Evolutionary conservation across 2,888 invertebrate species (phyloP), one percentile per base, ranked within the genome.

Genomic region (Oxyteleia sp.): DNA sequence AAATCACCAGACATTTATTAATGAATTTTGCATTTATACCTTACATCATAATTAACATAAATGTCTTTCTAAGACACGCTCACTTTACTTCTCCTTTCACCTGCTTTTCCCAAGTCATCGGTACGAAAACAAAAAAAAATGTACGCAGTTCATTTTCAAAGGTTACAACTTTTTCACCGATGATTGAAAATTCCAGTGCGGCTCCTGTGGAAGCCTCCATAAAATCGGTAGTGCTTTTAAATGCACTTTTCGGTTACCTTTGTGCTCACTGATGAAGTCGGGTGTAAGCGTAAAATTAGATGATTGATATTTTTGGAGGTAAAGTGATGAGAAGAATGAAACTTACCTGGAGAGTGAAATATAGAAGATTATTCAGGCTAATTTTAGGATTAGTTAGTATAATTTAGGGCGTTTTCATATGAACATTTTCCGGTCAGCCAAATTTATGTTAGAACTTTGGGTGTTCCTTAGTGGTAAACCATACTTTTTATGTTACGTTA

Each of bases 251-350:
- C 32, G 32, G 23, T 43, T 35, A 20, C 45, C 55, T 41, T 35
- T 55, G 49, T 55, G 45, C 15, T 16, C 41, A 41, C 11, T 53
- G 68, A 66, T 68, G 76, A 59, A 53, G 8, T 23, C 5, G 55
- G 75, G 16, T 15, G 49, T 41, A 11, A 29, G 59, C 76, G 68
- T 76, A 41, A 76, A 68, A 76, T 76, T 51, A 51, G 41, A 59
- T 51, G 57, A 76, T 68, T 76, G 76, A 59, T 68, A 61, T 64
- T 64, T 74, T 15, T 23, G 64, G 35, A 63, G 66, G 41, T n/a
- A 51, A 68, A 23, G 32, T 41, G 47, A 0, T 41, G n/a, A 53
- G 43, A 53, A 41, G 41, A 68, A 68, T 51, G 18, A 38, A 38
- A n/a, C 2, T 11, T 43, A 68, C 29, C 53, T 64, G 53, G n/a